A percentile compares a stretch with the other conserved stretches of the same genome.
phyloP scores from a whole-genome alignment of 2,888 invertebrate species.

The Plagodis dolabraria region DNA sequence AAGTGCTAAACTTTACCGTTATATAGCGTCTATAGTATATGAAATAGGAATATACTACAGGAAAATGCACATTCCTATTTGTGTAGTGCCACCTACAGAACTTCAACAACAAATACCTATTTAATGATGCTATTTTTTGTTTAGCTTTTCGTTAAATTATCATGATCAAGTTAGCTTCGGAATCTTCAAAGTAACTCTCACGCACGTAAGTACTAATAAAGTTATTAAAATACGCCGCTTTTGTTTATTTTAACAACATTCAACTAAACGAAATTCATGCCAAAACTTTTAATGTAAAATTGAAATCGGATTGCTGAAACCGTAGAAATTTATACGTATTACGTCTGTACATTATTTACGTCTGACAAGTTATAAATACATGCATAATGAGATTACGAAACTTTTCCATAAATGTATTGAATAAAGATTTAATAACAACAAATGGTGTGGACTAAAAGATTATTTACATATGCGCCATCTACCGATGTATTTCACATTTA shows the following conservation, averaged over 20 bases:
- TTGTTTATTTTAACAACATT: not conserved
- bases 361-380: conserved; percentile 11
- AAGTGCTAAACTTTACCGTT: too few relatives aligned
- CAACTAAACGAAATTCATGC: not conserved
- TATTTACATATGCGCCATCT: not conserved
- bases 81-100: too few relatives aligned
- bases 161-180: too few relatives aligned
- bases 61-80: too few relatives aligned
- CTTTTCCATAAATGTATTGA: conserved; percentile 3
- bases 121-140: too few relatives aligned
- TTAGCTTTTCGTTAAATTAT: too few relatives aligned
- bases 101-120: too few relatives aligned
- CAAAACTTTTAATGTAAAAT: conserved; percentile 6
- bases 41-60: too few relatives aligned
- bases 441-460: not conserved
- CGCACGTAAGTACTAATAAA: not conserved
- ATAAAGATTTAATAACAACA: conserved; percentile 11
- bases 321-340: not conserved
- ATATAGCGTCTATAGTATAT: too few relatives aligned
- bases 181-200: too few relatives aligned
- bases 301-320: not conserved
- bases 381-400: conserved; percentile 5
- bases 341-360: conserved; percentile 4
- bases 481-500: not conserved
- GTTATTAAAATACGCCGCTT: not conserved